A percentile compares a stretch with the other conserved stretches of the same genome.
phyloP scores from a whole-genome alignment of 2,888 invertebrate species.

The Catotricha subobsoleta region DNA sequence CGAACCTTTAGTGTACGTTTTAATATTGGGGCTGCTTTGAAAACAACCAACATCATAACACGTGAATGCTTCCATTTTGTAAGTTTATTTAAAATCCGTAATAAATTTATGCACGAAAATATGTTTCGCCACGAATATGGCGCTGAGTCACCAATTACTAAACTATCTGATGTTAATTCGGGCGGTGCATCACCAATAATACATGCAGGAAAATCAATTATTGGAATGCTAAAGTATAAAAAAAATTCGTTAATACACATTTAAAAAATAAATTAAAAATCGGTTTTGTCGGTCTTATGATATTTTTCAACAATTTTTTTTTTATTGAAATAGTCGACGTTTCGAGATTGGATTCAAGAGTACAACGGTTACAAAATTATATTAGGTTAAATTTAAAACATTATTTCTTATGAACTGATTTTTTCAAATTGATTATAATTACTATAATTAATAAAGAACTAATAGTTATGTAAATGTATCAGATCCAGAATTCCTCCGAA shows the following conservation, averaged over 20 bases:
- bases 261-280: constrained; percentile 3
- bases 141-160: constrained; percentile 69
- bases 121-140: constrained; percentile 95
- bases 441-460: too few species aligned
- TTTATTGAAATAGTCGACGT: too few species aligned
- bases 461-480: too few species aligned
- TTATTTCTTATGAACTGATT: too few species aligned
- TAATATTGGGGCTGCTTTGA: constrained; percentile 96
- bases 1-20: constrained; percentile 90
- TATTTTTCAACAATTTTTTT: neutral
- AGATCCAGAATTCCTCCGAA: too few species aligned
- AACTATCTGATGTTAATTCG: constrained; percentile 77
- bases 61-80: constrained; percentile 99
- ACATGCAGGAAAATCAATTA: constrained; percentile 89
- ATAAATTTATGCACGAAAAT: constrained; percentile 90
- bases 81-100: constrained; percentile 91
- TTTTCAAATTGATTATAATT: too few species aligned
- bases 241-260: neutral
- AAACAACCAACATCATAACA: constrained; percentile 98
- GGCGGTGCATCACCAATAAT: constrained; percentile 81
- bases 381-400: too few species aligned
- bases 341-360: too few species aligned
- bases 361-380: too few species aligned
- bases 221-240: constrained; percentile 46
- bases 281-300: too few species aligned